Percentiles rank a stretch among this genome's conserved stretches.
These are phyloP conservation scores for Danio rerio DNA, from an alignment of 2,113 vertebrate genomes.

Conservation along the genomic window DNA sequence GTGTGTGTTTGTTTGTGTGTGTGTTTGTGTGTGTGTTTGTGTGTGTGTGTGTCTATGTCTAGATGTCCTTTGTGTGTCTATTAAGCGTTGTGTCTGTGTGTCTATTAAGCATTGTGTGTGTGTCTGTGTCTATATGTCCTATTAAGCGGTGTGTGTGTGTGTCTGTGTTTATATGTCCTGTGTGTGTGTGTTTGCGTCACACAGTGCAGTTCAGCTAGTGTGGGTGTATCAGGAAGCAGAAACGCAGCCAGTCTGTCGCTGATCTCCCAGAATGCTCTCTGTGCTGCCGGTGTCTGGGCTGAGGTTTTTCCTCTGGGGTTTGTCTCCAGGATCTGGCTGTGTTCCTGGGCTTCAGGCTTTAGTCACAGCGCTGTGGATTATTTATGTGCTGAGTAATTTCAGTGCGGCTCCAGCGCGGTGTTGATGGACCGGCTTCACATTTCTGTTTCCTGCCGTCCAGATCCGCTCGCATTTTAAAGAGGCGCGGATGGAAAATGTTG, in stretches of 20 bases:
- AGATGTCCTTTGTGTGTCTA: too few species aligned
- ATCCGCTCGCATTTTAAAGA: not conserved
- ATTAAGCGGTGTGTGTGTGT: not conserved
- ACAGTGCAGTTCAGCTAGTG: slow-evolving; percentile 61
- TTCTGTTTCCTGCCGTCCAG: slow-evolving; percentile 26
- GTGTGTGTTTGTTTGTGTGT: too few species aligned
- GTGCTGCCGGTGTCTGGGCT: slow-evolving; percentile 55
- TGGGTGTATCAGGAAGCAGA: slow-evolving; percentile 66
- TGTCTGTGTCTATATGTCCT: not conserved
- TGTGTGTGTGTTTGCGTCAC: slow-evolving; percentile 42
- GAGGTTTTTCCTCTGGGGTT: slow-evolving; percentile 21
- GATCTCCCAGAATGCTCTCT: slow-evolving; percentile 53
- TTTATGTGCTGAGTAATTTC: slow-evolving; percentile 59
- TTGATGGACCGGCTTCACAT: slow-evolving; percentile 2
- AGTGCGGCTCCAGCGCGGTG: slow-evolving; percentile 39
- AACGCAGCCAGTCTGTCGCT: slow-evolving; percentile 48
- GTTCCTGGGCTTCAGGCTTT: slow-evolving; percentile 46
- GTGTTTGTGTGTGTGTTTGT: too few species aligned
- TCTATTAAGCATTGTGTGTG: not conserved
- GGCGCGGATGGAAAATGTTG: not conserved
- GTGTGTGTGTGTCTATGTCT: too few species aligned
- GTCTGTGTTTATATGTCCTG: slow-evolving; percentile 4
- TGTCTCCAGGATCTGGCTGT: slow-evolving; percentile 51
- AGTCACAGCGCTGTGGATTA: slow-evolving; percentile 69
- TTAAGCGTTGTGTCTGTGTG: too few species aligned